phyloP scores from a whole-genome alignment of 2,113 vertebrate genomes.

The Zingel zingel region DNA sequence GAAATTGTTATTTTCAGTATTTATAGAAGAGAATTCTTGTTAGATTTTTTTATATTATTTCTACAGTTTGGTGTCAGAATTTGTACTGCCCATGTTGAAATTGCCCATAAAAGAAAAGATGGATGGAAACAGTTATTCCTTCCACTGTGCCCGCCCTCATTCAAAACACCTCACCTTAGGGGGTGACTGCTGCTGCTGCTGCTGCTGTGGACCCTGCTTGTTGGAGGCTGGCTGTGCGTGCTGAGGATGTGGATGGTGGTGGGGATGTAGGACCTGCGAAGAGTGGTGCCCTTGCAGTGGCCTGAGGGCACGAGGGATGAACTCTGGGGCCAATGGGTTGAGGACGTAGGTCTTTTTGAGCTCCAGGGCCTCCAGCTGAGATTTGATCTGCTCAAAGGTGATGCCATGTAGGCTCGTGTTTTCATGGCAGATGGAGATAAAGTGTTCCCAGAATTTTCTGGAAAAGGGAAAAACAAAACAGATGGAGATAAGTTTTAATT shows the following conservation, averaged over 20 bases:
- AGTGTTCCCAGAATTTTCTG: slow-evolving; percentile 99
- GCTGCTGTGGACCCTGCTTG: slow-evolving; percentile 79
- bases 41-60: neutral
- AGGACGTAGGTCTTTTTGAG: slow-evolving; percentile 99
- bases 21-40: neutral
- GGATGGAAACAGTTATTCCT: neutral
- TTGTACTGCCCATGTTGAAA: neutral
- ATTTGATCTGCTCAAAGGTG: slow-evolving; percentile 98
- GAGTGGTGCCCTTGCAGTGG: slow-evolving; percentile 78
- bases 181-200: slow-evolving; percentile 91
- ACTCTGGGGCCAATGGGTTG: slow-evolving; percentile 97
- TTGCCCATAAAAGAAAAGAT: neutral
- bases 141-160: neutral
- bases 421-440: slow-evolving; percentile 96
- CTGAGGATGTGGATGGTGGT: slow-evolving; percentile 85
- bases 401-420: slow-evolving; percentile 97
- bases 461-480: slow-evolving; percentile 45
- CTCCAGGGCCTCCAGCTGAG: slow-evolving; percentile 97
- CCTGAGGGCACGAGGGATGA: slow-evolving; percentile 95
- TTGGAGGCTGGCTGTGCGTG: slow-evolving; percentile 84
- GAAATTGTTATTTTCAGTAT: neutral
- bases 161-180: slow-evolving; percentile 86
- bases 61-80: slow-evolving; percentile 2
- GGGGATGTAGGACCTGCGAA: slow-evolving; percentile 82
- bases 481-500: slow-evolving; percentile 12